Conservation (phyloP, 2,113 vertebrate genomes). For the Cyanocitta stelleri region DNA sequence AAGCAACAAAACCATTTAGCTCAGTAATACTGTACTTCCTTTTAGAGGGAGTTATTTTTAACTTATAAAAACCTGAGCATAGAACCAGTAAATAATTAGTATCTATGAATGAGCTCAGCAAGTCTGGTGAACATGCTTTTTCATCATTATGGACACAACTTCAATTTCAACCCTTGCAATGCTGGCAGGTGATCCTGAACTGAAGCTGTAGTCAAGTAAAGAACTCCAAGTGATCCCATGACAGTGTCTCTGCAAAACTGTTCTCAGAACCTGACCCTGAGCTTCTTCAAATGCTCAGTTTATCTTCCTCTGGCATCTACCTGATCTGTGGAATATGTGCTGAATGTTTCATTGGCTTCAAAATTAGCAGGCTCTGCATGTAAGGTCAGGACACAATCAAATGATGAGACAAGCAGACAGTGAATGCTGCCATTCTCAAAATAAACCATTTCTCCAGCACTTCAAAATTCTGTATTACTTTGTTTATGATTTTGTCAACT, state of each 20-base stretch:
- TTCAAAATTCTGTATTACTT: background rate
- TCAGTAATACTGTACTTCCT: background rate
- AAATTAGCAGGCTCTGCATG: background rate
- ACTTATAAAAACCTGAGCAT: background rate
- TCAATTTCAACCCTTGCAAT: background rate
- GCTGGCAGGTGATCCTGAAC: background rate
- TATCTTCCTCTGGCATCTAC: background rate
- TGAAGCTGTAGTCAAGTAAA: background rate
- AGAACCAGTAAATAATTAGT: constrained; percentile 7
- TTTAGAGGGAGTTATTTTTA: background rate
- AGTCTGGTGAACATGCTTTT: background rate
- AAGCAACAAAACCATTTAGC: background rate
- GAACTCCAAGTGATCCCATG: background rate
- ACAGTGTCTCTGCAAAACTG: background rate
- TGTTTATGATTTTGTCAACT: background rate
- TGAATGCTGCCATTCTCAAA: background rate
- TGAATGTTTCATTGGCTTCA: background rate
- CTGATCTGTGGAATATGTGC: background rate
- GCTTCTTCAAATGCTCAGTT: background rate
- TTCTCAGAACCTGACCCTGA: background rate
- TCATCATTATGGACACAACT: rapidly evolving
- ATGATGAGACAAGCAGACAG: background rate
- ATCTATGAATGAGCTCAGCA: background rate
- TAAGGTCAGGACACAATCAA: background rate
- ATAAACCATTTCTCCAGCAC: background rate